A percentile compares a stretch with the other conserved stretches of the same genome.
phyloP scores from a whole-genome alignment of 2,888 invertebrate genomes.

The Drosophila mimica region DNA sequence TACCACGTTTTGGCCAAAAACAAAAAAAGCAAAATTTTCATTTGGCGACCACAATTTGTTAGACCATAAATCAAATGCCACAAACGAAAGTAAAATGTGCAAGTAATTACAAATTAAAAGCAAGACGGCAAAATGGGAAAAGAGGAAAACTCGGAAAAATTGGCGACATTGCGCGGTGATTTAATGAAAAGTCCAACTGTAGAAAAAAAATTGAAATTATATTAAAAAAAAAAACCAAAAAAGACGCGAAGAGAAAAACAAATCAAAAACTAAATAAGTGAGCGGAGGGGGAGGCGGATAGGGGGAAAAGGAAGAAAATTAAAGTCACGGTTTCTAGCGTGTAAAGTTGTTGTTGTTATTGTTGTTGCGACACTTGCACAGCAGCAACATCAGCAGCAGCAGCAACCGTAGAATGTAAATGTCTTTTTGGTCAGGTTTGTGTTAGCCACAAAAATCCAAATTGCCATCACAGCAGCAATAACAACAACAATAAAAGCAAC shows the following conservation, averaged over 20 bases:
- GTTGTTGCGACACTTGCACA: constrained; percentile 70
- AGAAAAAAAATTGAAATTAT: constrained; percentile 73
- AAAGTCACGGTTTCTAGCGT: constrained; percentile 82
- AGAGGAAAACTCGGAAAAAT: constrained; percentile 34
- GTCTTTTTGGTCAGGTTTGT: constrained; percentile 76
- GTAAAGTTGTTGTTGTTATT: constrained; percentile 71
- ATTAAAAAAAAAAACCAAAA: constrained; percentile 49
- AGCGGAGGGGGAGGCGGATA: constrained; percentile 10
- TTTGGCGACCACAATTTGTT: constrained; percentile 55
- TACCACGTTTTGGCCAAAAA: constrained; percentile 52
- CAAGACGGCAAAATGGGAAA: constrained; percentile 19
- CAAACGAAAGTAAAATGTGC: constrained; percentile 75
- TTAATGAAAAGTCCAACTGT: constrained; percentile 74
- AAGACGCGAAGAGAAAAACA: constrained; percentile 45
- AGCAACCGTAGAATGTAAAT: constrained; percentile 76
- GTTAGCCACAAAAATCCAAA: constrained; percentile 76
- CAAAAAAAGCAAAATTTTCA: constrained; percentile 32
- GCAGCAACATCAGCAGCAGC: constrained; percentile 41
- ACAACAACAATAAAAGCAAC: constrained; percentile 63
- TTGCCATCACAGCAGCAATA: constrained; percentile 69
- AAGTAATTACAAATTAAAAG: constrained; percentile 76
- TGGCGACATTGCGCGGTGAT: constrained; percentile 71
- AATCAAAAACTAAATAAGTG: constrained; percentile 59
- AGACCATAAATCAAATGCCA: constrained; percentile 71
- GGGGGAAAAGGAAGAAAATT: constrained; percentile 68